Evolutionary conservation across 2,888 invertebrate genomes (phyloP).

Genomic region (Parnassius mnemosyne): DNA sequence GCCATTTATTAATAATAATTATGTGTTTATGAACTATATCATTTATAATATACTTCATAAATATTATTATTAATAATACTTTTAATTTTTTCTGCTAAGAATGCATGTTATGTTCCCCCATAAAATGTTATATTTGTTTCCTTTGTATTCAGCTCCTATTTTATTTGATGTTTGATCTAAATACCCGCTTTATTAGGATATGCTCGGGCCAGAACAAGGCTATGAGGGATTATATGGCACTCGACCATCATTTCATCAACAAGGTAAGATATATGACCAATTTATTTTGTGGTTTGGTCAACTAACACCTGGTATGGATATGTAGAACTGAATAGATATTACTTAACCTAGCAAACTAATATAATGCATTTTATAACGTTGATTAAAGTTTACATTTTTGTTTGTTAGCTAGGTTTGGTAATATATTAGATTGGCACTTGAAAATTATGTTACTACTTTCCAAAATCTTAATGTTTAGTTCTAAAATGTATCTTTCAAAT

Average conservation of each 20-base stretch:
- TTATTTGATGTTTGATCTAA: constrained; percentile 50
- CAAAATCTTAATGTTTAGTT: neutral
- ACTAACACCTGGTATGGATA: constrained; percentile 42
- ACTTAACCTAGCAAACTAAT: constrained; percentile 18
- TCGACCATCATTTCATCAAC: constrained; percentile 93
- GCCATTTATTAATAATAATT: too few species aligned
- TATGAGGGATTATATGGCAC: constrained; percentile 96
- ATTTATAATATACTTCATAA: too few species aligned
- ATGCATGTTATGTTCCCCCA: too few species aligned
- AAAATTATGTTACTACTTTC: constrained; percentile 24
- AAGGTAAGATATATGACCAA: constrained; percentile 82
- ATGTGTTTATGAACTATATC: too few species aligned
- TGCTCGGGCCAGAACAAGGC: constrained; percentile 94
- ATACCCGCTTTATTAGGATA: constrained; percentile 84
- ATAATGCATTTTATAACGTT: too few species aligned
- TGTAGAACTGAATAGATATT: constrained; percentile 21
- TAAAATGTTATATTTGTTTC: constrained; percentile 36
- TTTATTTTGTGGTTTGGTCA: constrained; percentile 42
- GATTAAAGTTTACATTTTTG: constrained; percentile 5
- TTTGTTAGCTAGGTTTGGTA: constrained; percentile 31
- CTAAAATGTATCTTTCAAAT: constrained; percentile 19
- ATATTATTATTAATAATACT: too few species aligned
- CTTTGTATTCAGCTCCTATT: constrained; percentile 30
- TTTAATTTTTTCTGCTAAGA: too few species aligned
- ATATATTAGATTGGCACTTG: constrained; percentile 20